These are phyloP conservation scores for Wiebesia pumilae DNA, from an alignment of 1,140 invertebrate species.

Conservation along the genomic window DNA sequence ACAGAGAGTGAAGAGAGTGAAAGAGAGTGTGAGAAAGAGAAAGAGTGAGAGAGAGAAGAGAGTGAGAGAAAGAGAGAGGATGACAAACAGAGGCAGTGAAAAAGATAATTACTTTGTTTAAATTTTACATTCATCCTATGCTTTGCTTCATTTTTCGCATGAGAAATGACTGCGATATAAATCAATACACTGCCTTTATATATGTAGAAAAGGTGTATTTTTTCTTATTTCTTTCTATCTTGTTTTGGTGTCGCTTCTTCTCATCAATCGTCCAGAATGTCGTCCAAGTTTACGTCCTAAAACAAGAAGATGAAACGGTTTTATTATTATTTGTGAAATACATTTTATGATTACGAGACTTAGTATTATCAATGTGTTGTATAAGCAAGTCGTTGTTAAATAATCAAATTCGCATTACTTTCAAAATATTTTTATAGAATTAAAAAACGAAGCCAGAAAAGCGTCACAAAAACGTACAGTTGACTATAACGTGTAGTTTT, in stretches of 20 bases:
- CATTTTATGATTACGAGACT: neutral
- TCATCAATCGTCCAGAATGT: conserved; percentile 76
- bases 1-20: neutral
- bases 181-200: conserved; percentile 25
- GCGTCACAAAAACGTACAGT: neutral
- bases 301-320: conserved; percentile 56
- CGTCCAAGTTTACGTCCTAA: conserved; percentile 81
- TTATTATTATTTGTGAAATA: neutral
- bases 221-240: conserved; percentile 34
- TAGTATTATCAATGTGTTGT: conserved; percentile 19
- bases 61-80: neutral
- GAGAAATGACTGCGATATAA: conserved; percentile 61
- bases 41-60: neutral
- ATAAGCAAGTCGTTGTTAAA: conserved; percentile 13
- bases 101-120: conserved; percentile 4
- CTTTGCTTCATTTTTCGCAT: conserved; percentile 41
- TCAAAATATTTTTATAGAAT: conserved; percentile 23
- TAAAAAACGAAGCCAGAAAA: neutral
- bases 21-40: neutral
- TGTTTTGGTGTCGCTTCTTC: conserved; percentile 36
- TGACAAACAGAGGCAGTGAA: neutral
- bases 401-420: neutral
- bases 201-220: conserved; percentile 46
- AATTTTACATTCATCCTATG: conserved; percentile 36
- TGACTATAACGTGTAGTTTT: neutral